These are phyloP conservation scores for Melanerpes formicivorus DNA, from an alignment of 2,113 vertebrate species.

Conservation along the genomic window DNA sequence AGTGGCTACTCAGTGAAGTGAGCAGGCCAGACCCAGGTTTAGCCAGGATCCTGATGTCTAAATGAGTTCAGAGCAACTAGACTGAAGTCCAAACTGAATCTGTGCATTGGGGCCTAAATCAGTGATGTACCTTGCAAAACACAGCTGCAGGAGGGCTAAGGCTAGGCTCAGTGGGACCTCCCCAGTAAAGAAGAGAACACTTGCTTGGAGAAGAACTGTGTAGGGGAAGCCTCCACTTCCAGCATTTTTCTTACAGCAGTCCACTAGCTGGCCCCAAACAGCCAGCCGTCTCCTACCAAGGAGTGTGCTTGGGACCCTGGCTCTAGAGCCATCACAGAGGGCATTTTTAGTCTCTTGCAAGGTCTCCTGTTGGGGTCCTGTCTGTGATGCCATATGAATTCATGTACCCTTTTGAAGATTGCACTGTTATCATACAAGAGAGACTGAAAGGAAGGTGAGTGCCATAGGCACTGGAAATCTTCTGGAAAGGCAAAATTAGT, in stretches of 20 bases:
- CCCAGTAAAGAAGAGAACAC: neutral
- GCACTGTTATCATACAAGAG: fast-evolving
- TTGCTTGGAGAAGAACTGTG: neutral
- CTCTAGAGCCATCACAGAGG: neutral
- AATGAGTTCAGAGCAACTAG: fast-evolving
- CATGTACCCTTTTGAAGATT: neutral
- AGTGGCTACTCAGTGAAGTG: neutral
- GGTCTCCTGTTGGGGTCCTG: neutral
- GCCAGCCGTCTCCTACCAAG: neutral
- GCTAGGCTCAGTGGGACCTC: neutral
- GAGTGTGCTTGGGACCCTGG: fast-evolving
- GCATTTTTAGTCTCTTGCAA: neutral
- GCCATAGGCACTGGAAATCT: neutral
- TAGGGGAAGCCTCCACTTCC: neutral
- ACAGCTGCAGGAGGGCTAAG: neutral
- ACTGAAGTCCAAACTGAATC: neutral
- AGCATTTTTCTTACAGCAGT: neutral
- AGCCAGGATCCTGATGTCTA: neutral
- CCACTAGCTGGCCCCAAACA: neutral
- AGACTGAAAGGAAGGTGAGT: neutral
- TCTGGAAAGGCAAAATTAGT: neutral
- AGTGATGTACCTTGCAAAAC: neutral
- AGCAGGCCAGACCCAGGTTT: neutral
- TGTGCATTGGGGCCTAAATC: too few relatives aligned
- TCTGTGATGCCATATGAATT: neutral